These are phyloP conservation scores for Rhabditophanes sp. DNA, from an alignment of 2,888 invertebrate species.

Conservation along the genomic window DNA sequence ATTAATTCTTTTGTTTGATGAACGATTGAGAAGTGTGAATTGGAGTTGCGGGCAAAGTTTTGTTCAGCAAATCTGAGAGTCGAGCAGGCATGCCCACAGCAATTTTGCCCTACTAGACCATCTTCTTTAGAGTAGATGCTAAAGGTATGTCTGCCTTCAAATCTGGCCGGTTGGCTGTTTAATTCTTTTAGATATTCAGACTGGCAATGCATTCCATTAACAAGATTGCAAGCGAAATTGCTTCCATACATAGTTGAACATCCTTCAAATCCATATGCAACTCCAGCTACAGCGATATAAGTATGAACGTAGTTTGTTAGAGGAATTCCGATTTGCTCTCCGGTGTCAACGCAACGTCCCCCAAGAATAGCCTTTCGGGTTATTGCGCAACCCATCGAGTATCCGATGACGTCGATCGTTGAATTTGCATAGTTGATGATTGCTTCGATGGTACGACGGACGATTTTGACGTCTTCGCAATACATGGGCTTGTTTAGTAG, in stretches of 20 bases:
- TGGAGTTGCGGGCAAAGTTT: no score
- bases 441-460: no score
- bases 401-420: constrained; percentile 33
- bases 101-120: constrained; percentile 25
- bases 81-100: constrained; percentile 16
- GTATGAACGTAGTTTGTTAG: constrained; percentile 26
- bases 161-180: constrained; percentile 7
- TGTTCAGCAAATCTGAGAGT: no score
- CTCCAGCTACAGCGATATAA: constrained; percentile 34
- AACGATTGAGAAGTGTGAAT: no score
- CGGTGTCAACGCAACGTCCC: constrained; percentile 38
- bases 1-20: no score
- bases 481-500: constrained; percentile 23
- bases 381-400: constrained; percentile 37
- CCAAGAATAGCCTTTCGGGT: constrained; percentile 39
- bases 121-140: constrained; percentile 27
- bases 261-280: constrained; percentile 14
- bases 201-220: constrained; percentile 2
- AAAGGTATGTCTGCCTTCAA: constrained; percentile 28
- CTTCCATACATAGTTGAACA: constrained; percentile 9
- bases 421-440: constrained; percentile 23
- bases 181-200: constrained; percentile 4
- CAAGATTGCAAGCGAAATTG: background rate
- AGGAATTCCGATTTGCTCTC: constrained; percentile 30
- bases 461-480: constrained; percentile 25